Base-by-base conservation (phyloP, 2,797 vertebrate genomes). In the Melanogrammus aeglefinus region DNA sequence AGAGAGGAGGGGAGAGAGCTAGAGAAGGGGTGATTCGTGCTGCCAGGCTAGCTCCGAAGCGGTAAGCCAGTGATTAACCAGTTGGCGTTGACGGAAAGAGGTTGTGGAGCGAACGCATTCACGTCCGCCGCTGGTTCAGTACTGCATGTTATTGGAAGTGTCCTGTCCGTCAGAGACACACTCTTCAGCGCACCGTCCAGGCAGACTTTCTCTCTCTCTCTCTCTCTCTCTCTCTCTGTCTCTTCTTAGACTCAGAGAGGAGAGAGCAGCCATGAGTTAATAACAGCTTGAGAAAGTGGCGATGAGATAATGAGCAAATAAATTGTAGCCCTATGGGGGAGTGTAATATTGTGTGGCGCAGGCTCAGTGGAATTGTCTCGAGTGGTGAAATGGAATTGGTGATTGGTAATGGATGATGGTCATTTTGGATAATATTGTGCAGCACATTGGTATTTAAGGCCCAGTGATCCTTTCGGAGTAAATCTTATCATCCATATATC, bases 71-170 rank as follows among this genome's bases (percentile, higher is more conserved):
- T 84, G 82, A 90, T 90, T 87, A 91, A 88, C 81, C 90, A 85
- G 81, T 87, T 84, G 86, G 79, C 76, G 33, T 85, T 92, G 92
- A 93, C 89, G 88, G 85, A 92, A 93, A 94, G 85, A 84, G 82
- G 83, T 85, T 86, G 86, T 89, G 92, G 86, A 91, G 86, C 84
- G 82, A 83, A 44, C 83, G 88, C 92, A 91, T 90, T 94, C 21
- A 63, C 88, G 80, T 88, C 83, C 81, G 72, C 57, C 18, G 24
- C 84, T 75, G 83, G 79, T 72, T 84, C 79, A 80, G 82, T 70
- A 14, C 78, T 78, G 79, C 38, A 69, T 75, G 86, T 83, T 87
- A 92, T 86, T 85, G 83, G 86, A 87, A 79, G 81, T 80, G 89
- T 91, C 91, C 51, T 86, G 83, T 77, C 88, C 82, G 84, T 91